Base-by-base conservation (phyloP, 2,888 invertebrate species). In the Amblyjoppa proteus region DNA sequence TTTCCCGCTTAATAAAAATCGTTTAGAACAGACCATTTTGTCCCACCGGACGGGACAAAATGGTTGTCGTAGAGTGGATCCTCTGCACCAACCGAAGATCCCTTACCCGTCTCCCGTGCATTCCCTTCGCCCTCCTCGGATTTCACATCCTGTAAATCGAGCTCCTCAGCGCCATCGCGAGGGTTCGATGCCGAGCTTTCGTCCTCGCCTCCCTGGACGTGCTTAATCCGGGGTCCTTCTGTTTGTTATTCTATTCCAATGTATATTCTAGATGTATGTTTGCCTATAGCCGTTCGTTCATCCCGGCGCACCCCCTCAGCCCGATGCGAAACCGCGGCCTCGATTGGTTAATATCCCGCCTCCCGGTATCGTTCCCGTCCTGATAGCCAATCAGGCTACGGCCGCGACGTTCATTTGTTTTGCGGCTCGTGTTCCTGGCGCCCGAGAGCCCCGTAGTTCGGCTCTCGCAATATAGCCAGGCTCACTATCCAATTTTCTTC, bases 321-420 rank as follows among this genome's bases (percentile, higher is more conserved):
- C 74, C 58, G 13, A 41, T 31, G 53, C 45, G 66, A 75, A 86
- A 88, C 88, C 87, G 78, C 84, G 34, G 58, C 51, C 85, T 81
- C 85, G 88, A 91, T 89, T 89, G 88, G 88, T 89, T 88, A 88
- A 89, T 89, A 91, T 89, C 88, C 81, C 70, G 45, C 45, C 45
- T 49, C 45, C 81, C 81, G 86, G 81, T 85, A 88, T 88, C 86
- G 84, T 88, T 64, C 85, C 81, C 64, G 68, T 81, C 85, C 89
- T 90, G 90, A 91, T 90, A 90, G 89, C 90, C 91, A 92, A 92
- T 92, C 90, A 89, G 87, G 83, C 64, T 86, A 53, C 88, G 77
- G 88, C 88, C 89, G 85, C 89, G 88, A 89, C 88, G 90, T 90
- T 91, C 91, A 91, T 91, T 92, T 91, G 91, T 92, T 92, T 92